Conservation (phyloP, 2,888 invertebrate species). For the Watsonalla cultraria region DNA sequence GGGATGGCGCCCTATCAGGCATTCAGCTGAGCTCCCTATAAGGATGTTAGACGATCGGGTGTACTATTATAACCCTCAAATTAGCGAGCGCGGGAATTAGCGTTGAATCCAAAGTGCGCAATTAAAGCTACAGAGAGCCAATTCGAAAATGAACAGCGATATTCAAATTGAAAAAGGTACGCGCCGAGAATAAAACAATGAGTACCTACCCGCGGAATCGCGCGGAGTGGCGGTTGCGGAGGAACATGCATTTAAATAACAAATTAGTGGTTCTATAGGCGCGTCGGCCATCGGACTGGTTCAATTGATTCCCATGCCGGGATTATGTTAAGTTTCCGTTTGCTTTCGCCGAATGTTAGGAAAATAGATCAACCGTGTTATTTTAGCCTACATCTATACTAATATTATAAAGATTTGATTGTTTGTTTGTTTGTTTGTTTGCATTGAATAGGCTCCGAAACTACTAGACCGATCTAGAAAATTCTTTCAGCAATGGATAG, state of each 20-base stretch:
- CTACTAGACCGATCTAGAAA: too few species aligned
- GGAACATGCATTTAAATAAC: conserved; percentile 68
- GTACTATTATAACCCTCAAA: conserved; percentile 68
- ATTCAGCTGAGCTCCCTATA: conserved; percentile 56
- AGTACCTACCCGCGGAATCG: conserved; percentile 38
- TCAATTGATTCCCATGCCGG: conserved; percentile 56
- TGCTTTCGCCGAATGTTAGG: not conserved
- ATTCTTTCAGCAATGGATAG: too few species aligned
- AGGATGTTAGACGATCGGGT: conserved; percentile 60
- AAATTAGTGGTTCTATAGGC: conserved; percentile 66
- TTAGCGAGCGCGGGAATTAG: conserved; percentile 70
- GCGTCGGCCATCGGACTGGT: conserved; percentile 54
- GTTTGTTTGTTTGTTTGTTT: too few species aligned
- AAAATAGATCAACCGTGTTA: not conserved
- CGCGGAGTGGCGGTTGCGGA: conserved; percentile 34
- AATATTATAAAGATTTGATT: too few species aligned
- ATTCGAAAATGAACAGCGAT: conserved; percentile 74
- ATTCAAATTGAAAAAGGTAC: conserved; percentile 76
- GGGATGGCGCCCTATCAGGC: conserved; percentile 41
- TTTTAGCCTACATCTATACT: not conserved
- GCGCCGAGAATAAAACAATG: conserved; percentile 71
- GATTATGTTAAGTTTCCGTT: conserved; percentile 34
- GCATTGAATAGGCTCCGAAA: too few species aligned
- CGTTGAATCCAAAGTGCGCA: conserved; percentile 74
- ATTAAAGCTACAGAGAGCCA: conserved; percentile 71